Percentiles rank a stretch among this genome's conserved stretches.
These are phyloP conservation scores for Misgurnus anguillicaudatus DNA, from an alignment of 2,113 vertebrate species.

Conservation along the genomic window DNA sequence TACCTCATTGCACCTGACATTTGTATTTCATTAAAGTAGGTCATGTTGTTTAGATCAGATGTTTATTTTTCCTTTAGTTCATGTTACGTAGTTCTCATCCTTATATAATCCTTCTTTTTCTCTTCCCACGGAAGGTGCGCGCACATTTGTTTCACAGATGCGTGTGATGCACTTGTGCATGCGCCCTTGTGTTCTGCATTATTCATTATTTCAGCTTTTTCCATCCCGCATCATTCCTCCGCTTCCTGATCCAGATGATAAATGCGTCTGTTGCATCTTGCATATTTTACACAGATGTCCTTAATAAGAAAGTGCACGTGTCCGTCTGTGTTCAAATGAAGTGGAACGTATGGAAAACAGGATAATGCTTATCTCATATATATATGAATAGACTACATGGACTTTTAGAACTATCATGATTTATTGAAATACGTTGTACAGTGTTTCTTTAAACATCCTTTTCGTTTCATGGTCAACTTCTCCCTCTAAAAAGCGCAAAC, in stretches of 20 bases:
- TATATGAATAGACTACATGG: not conserved
- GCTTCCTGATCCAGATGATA: conserved; percentile 47
- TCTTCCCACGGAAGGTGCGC: not conserved
- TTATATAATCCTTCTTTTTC: not conserved
- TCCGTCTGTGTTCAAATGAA: not conserved
- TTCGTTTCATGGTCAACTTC: not conserved
- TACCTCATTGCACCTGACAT: not conserved
- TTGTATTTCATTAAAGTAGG: not conserved
- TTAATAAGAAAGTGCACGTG: not conserved
- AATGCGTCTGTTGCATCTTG: conserved; percentile 42
- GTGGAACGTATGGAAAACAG: not conserved
- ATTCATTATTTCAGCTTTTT: conserved; percentile 2
- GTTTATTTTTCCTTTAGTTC: conserved; percentile 22
- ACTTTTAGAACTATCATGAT: not conserved
- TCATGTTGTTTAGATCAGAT: not conserved
- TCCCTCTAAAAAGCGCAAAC: not conserved
- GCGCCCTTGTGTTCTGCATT: not conserved
- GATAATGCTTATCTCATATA: not conserved
- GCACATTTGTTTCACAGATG: not conserved
- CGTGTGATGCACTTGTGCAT: not conserved
- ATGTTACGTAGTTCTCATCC: not conserved
- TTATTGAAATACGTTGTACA: too few relatives aligned
- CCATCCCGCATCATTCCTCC: conserved; percentile 17
- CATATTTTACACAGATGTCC: conserved; percentile 49
- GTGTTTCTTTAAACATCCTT: too few relatives aligned